These are phyloP conservation scores for Acanthopagrus latus DNA, from an alignment of 2,797 vertebrate genomes.

Conservation along the genomic window DNA sequence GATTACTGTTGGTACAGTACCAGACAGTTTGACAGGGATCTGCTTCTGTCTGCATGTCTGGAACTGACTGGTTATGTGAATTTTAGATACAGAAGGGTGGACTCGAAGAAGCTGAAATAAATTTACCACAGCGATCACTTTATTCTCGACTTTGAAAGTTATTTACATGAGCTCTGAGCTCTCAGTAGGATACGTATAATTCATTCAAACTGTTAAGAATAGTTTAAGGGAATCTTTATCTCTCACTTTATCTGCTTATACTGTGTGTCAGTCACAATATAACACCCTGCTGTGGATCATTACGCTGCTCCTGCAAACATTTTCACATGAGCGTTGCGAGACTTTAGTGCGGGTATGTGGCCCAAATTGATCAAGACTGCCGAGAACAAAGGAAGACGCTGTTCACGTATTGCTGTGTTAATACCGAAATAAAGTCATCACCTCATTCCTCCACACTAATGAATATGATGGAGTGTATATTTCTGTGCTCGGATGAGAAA, in stretches of 20 bases:
- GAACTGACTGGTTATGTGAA: background rate
- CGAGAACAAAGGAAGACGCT: conserved; percentile 17
- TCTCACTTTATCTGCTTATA: conserved; percentile 18
- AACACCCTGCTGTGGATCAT: conserved; percentile 26
- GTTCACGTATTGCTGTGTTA: conserved; percentile 9
- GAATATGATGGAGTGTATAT: conserved; percentile 14
- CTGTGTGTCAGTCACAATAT: conserved; percentile 25
- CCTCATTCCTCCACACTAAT: conserved; percentile 13
- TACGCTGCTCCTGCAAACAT: conserved; percentile 23
- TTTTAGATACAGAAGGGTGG: background rate
- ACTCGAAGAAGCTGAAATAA: background rate
- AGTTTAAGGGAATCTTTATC: conserved; percentile 9
- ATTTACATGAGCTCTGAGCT: background rate
- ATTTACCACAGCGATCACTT: background rate
- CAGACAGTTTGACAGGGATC: background rate
- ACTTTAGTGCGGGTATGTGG: background rate
- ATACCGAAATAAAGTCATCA: conserved; percentile 23
- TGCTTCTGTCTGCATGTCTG: conserved; percentile 2
- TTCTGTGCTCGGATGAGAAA: conserved; percentile 26
- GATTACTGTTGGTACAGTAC: background rate
- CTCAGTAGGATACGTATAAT: background rate
- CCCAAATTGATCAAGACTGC: conserved; percentile 7
- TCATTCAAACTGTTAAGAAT: conserved; percentile 1
- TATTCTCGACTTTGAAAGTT: background rate
- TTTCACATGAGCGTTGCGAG: background rate